These are phyloP conservation scores for Parazoanthus atlanticus DNA, from an alignment of 92 coral and sea anemone genomes.

Conservation along the genomic window DNA sequence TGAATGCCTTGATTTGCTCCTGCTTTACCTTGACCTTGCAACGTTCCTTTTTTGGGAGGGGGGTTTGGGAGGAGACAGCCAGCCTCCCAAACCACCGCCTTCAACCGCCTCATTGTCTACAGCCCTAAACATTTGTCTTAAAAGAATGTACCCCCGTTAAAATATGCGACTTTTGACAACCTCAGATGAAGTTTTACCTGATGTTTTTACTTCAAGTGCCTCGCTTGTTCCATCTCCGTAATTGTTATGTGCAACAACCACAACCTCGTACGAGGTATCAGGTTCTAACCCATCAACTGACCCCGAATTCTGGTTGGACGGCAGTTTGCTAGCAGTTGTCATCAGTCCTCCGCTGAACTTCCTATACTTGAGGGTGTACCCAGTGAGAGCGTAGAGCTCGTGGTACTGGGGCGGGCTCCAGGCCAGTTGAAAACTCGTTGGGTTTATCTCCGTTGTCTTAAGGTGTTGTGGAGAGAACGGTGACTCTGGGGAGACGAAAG, in stretches of 20 bases:
- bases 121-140: background rate
- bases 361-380: conserved; percentile 35
- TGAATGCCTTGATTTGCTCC: too few species aligned
- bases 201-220: conserved; percentile 2
- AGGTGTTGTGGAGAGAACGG: background rate
- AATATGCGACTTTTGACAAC: background rate
- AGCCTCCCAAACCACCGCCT: too few species aligned
- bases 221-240: conserved; percentile 30
- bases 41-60: too few species aligned
- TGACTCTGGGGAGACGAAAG: background rate
- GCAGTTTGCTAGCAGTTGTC: background rate
- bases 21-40: too few species aligned
- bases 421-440: background rate
- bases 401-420: conserved; percentile 33
- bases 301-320: background rate
- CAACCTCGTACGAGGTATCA: conserved; percentile 29
- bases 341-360: conserved; percentile 12
- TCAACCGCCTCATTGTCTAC: too few species aligned
- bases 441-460: background rate
- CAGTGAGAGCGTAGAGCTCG: conserved; percentile 15
- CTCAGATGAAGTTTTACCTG: background rate
- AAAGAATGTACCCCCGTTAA: too few species aligned
- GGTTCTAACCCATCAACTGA: conserved; percentile 17
- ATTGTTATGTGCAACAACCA: conserved; percentile 37
- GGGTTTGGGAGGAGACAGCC: too few species aligned